Conservation (phyloP, 2,797 vertebrate genomes). For the Petrocephalus sullivani region DNA sequence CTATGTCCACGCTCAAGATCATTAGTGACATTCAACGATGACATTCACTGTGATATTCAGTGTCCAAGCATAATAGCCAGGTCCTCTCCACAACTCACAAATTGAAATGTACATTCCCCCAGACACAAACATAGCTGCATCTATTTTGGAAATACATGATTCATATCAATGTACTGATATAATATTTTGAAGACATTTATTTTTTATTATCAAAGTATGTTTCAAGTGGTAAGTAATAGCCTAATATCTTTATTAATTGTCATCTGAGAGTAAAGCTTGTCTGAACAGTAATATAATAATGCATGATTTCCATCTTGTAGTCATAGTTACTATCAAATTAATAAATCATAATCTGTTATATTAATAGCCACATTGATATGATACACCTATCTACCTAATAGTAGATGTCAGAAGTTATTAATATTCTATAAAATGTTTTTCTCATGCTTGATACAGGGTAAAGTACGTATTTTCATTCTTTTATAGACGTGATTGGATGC, state of each 20-base stretch:
- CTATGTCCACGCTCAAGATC: neutral
- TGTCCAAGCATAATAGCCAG: neutral
- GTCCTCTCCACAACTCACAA: neutral
- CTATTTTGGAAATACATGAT: neutral
- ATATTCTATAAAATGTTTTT: constrained; percentile 65
- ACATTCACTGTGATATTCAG: neutral
- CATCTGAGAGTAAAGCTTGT: neutral
- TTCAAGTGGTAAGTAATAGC: neutral
- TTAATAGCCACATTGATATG: neutral
- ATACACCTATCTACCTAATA: neutral
- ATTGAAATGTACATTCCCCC: neutral
- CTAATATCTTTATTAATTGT: neutral
- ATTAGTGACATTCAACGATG: neutral
- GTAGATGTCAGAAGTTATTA: constrained; percentile 38
- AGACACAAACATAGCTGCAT: neutral
- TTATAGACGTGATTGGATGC: constrained; percentile 56
- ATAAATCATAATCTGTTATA: neutral
- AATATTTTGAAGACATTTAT: neutral
- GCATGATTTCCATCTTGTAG: neutral
- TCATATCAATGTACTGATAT: neutral
- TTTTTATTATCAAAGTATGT: neutral
- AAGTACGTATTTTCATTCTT: constrained; percentile 70
- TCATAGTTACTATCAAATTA: neutral
- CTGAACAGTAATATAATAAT: neutral
- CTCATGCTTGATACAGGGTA: constrained; percentile 67